Percentiles rank a stretch among this genome's conserved stretches.
Evolutionary conservation across 2,113 vertebrate genomes (phyloP).

Genomic region (Perccottus glenii): DNA sequence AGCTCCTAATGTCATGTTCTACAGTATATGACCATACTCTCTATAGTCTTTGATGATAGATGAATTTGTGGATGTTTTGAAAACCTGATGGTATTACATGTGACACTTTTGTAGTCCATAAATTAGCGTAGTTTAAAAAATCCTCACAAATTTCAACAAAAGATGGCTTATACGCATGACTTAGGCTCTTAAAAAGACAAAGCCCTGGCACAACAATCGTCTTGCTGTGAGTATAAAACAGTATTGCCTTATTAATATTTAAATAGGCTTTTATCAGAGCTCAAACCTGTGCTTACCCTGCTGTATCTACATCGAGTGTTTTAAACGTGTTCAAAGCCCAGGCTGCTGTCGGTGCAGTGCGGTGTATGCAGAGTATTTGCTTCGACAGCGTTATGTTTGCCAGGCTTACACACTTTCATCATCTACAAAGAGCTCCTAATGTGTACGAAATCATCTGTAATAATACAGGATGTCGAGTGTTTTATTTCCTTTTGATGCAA

Average conservation of each 20-base stretch:
- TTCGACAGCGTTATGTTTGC: conserved; percentile 12
- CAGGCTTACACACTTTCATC: conserved; percentile 15
- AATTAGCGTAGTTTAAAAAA: too few species aligned
- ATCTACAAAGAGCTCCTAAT: conserved; percentile 31
- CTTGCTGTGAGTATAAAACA: conserved; percentile 43
- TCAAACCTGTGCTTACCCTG: conserved; percentile 14
- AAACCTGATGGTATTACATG: too few species aligned
- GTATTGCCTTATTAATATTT: conserved; percentile 65
- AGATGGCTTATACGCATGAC: too few species aligned
- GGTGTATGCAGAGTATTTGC: background rate
- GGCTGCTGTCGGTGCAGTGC: conserved; percentile 13
- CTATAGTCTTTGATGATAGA: too few species aligned
- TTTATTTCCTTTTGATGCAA: conserved; percentile 45
- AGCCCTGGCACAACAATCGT: conserved; percentile 29
- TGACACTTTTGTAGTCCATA: too few species aligned
- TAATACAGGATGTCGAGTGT: conserved; percentile 17
- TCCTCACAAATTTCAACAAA: too few species aligned
- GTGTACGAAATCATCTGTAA: conserved; percentile 42
- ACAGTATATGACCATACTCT: too few species aligned
- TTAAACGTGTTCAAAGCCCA: conserved; percentile 1
- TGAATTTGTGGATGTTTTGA: too few species aligned
- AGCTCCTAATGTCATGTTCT: too few species aligned
- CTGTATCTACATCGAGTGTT: conserved; percentile 17
- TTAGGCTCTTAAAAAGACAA: too few species aligned
- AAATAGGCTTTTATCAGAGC: conserved; percentile 45